A percentile compares a stretch with the other conserved stretches of the same genome.
Evolutionary conservation across 2,797 vertebrate species (phyloP).

Genomic region (Pipistrellus nathusii): DNA sequence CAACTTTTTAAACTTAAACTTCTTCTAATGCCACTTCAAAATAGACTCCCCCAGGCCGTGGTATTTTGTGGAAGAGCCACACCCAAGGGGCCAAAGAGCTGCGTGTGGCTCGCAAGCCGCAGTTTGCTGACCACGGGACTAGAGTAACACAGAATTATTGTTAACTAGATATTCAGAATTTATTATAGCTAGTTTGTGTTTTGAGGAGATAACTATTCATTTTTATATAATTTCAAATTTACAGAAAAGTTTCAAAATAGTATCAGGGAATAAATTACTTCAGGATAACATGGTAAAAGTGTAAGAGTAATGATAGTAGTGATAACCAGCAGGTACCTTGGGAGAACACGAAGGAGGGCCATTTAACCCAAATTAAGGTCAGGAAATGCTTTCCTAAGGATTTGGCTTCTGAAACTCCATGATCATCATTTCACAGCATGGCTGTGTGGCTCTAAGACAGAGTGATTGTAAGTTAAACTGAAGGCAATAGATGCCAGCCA

Average conservation of each 20-base stretch:
- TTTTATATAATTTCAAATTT: constrained; percentile 43
- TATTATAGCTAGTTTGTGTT: constrained; percentile 9
- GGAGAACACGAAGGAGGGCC: background rate
- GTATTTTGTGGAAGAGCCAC: no score
- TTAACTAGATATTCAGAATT: constrained; percentile 3
- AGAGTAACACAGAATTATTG: background rate
- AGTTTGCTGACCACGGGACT: no score
- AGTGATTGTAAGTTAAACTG: background rate
- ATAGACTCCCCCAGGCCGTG: no score
- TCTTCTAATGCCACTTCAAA: no score
- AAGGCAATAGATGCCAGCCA: background rate
- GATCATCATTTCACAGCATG: background rate
- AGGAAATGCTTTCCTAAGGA: background rate
- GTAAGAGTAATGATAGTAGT: background rate
- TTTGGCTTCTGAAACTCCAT: background rate
- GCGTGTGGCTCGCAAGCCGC: no score
- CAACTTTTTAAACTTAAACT: no score
- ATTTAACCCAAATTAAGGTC: background rate
- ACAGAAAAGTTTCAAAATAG: background rate
- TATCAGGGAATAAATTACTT: constrained; percentile 1
- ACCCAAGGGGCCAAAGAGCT: no score
- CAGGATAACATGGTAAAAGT: background rate
- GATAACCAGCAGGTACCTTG: background rate
- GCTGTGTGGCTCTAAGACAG: background rate
- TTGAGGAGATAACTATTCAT: constrained; percentile 24